Evolutionary conservation across 2,797 vertebrate genomes (phyloP).

Genomic region (Gouania willdenowi): DNA sequence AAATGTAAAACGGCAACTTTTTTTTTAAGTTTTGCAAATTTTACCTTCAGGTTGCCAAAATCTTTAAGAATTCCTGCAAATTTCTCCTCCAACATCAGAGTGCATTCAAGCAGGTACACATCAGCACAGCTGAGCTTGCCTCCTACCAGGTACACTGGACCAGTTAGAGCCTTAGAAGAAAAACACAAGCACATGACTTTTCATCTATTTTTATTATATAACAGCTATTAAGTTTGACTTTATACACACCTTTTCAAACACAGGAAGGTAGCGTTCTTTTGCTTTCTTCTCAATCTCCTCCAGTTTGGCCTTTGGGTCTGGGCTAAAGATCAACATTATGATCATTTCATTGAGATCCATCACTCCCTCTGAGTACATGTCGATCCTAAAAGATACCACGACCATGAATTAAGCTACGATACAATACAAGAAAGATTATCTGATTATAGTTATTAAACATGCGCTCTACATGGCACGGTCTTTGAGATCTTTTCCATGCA

Average conservation of each 20-base stretch:
- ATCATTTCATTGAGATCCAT: conserved; percentile 81
- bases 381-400: conserved; percentile 71
- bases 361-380: conserved; percentile 85
- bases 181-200: too few species aligned
- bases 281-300: conserved; percentile 73
- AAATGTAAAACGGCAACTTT: neutral
- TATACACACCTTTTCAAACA: conserved; percentile 81
- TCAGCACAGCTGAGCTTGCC: conserved; percentile 82
- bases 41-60: conserved; percentile 68
- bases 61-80: conserved; percentile 68
- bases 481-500: conserved; percentile 71
- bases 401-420: neutral
- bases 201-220: too few species aligned
- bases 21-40: too few species aligned
- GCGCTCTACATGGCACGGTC: conserved; percentile 75
- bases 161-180: conserved; percentile 70
- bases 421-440: neutral
- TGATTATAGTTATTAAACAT: neutral
- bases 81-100: conserved; percentile 81
- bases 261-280: conserved; percentile 78
- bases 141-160: conserved; percentile 80
- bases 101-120: conserved; percentile 80
- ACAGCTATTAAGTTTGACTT: too few species aligned
- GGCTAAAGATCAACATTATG: conserved; percentile 57
- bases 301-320: conserved; percentile 58